Evolutionary conservation across 2,888 invertebrate genomes (phyloP), one percentile per base, ranked within the genome.

Genomic region (Meandrusa payeni): DNA sequence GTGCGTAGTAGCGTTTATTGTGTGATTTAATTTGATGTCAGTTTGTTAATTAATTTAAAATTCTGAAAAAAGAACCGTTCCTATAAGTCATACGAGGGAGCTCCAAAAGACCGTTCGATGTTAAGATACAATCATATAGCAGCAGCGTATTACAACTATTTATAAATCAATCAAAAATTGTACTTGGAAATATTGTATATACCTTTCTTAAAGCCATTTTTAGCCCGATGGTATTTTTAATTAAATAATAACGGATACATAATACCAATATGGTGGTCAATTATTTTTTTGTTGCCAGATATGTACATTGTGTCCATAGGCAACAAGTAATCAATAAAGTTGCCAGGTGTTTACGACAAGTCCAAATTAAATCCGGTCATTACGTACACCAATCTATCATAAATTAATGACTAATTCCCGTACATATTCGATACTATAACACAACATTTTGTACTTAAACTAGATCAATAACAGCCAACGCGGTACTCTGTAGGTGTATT

Each of bases 381-480:
- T 43, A 37, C 13, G 37, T 20, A 7, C 22, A 29, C 22, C 24
- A 10, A 41, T 36, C 29, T 22, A 26, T 44, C 43, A 32, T 38
- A 44, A 32, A 38, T 31, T 32, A 43, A 44, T 44, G 38, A 44
- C 27, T 32, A 44, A 44, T 38, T 32, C 27, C 5, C 5, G 22
- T 33, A 31, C 26, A 41, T 41, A 41, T 9, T 22, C 4, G n/a
- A 20, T 28, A 38, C 15, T 19, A 36, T 11, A 11, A 10, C 10
- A 19, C n/a, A 2, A 26, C 17, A 11, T 28, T 15, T 34, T 40
- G 11, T 29, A 28, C 12, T 24, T 11, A 19, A 45, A 28, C 17
- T 45, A 29, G 44, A 45, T 33, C 44, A 39, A 45, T 39, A 45
- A 45, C 44, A 34, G 15, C 20, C 19, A 45, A 39, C 33, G 9